These are phyloP conservation scores for Macrotrachela quadricornifera DNA, from an alignment of 1,140 invertebrate species.

Conservation along the genomic window DNA sequence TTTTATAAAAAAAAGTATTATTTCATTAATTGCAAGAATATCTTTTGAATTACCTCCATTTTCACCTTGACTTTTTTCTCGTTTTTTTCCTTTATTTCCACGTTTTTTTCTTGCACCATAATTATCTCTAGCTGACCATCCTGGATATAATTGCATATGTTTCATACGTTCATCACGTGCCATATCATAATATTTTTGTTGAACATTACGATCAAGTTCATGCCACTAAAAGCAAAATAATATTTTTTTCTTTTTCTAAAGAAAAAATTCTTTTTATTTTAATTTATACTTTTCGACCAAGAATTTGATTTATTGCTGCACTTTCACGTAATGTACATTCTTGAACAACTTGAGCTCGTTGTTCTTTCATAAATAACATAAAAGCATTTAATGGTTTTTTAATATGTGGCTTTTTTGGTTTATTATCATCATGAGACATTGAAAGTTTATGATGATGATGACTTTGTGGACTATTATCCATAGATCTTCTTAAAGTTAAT, in stretches of 20 bases:
- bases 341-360: conserved; percentile 86
- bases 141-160: conserved; percentile 92
- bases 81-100: conserved; percentile 84
- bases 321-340: conserved; percentile 95
- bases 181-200: conserved; percentile 99
- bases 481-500: no score
- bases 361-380: conserved; percentile 99
- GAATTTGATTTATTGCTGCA: conserved; percentile 95
- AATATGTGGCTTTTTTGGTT: conserved; percentile 45
- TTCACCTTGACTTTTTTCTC: background rate
- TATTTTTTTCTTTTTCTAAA: no score
- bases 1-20: no score
- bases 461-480: no score
- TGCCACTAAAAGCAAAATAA: conserved; percentile 52
- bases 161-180: conserved; percentile 90
- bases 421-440: no score
- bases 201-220: conserved; percentile 87
- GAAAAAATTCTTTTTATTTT: no score
- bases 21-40: no score
- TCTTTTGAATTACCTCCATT: no score
- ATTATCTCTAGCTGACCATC: conserved; percentile 97
- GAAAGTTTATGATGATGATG: no score
- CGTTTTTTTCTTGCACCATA: conserved; percentile 82
- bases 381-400: conserved; percentile 99
- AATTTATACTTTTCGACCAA: conserved; percentile 51